phyloP scores from a whole-genome alignment of 2,113 vertebrate species.

The Capricornis sumatraensis region DNA sequence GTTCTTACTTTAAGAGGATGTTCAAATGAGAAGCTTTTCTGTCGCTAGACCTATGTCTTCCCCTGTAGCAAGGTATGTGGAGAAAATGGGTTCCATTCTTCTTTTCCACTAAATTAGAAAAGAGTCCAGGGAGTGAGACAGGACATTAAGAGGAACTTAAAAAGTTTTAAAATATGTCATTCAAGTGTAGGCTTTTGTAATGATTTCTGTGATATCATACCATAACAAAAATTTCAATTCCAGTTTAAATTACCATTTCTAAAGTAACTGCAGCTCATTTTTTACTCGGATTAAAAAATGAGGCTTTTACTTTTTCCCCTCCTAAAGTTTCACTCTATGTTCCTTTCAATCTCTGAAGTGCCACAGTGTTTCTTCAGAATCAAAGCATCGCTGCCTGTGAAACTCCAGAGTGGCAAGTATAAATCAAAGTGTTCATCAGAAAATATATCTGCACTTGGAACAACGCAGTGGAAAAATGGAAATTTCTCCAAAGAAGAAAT shows the following conservation, averaged over 20 bases:
- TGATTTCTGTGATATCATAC: neutral
- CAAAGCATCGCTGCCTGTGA: neutral
- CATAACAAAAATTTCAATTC: neutral
- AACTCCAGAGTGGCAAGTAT: neutral
- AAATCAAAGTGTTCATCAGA: neutral
- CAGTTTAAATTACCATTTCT: neutral
- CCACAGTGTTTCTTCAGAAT: neutral
- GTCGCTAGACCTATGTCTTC: neutral
- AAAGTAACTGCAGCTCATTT: slow-evolving; percentile 14
- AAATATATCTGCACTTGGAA: neutral
- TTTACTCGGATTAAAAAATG: slow-evolving; percentile 17
- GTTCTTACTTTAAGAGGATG: neutral
- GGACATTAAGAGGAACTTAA: neutral
- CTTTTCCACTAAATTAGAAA: neutral
- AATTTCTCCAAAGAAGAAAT: neutral
- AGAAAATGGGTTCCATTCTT: neutral
- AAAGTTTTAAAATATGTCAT: slow-evolving; percentile 15
- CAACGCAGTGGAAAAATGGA: neutral
- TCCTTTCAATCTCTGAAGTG: neutral
- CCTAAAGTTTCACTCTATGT: neutral
- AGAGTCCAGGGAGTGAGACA: neutral
- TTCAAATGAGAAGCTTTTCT: slow-evolving; percentile 9
- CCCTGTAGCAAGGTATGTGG: neutral
- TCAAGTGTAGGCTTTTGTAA: neutral
- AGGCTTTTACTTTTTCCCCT: neutral